These are phyloP conservation scores for Tyrannus savana DNA, from an alignment of 2,113 vertebrate species.

Conservation along the genomic window DNA sequence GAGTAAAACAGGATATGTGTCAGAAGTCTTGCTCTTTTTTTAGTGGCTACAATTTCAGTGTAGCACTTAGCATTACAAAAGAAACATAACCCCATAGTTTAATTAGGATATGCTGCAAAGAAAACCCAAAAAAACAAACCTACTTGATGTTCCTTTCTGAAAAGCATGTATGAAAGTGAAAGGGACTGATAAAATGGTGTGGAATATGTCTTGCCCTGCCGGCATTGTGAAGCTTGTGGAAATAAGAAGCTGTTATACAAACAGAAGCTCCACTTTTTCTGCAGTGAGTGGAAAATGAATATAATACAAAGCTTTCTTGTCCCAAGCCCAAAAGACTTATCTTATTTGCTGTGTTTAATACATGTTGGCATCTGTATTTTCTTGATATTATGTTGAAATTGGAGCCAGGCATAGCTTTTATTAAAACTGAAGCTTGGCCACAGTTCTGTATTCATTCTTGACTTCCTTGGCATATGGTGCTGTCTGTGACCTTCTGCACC, in stretches of 20 bases:
- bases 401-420: slow-evolving; percentile 16
- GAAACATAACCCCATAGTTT: background rate
- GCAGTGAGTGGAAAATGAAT: background rate
- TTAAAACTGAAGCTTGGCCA: slow-evolving; percentile 29
- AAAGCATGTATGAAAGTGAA: background rate
- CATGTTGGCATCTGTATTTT: slow-evolving; percentile 34
- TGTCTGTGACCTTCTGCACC: background rate
- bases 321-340: background rate
- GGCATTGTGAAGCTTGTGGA: background rate
- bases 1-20: background rate
- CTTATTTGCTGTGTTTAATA: slow-evolving; percentile 12
- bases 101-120: background rate
- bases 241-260: background rate
- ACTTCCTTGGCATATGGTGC: background rate
- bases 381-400: slow-evolving; percentile 4
- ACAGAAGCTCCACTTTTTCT: background rate
- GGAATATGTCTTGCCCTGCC: background rate
- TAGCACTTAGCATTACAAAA: background rate
- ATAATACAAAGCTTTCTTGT: background rate
- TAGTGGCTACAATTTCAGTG: background rate
- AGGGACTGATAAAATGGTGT: background rate
- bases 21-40: background rate
- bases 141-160: background rate
- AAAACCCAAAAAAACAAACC: background rate
- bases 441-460: background rate